Base-by-base conservation (phyloP, 2,113 vertebrate genomes). In the Amblyopsis rosae region DNA sequence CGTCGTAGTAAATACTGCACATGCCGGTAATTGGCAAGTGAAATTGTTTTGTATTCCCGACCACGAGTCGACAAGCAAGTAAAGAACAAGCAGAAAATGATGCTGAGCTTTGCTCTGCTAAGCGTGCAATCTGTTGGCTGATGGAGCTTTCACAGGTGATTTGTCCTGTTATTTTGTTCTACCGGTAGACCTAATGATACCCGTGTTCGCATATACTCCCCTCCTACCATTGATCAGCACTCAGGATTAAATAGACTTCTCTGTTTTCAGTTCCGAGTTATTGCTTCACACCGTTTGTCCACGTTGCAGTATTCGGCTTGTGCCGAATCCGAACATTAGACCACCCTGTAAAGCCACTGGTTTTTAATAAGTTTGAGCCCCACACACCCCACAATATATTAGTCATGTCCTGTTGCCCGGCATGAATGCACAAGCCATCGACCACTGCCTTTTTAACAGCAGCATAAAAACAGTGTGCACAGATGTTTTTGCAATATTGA, bases 101-200 rank as follows among this genome's bases (percentile, higher is more conserved):
- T 47, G 65, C 68, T 82, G 70, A 56, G 72, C 69, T 77, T 80
- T 85, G 85, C 83, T 82, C 75, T 69, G 60, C 88, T 87, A 82
- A 82, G 87, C 86, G 82, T 75, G 73, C 76, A 77, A 78, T 77
- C 70, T 79, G 63, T 9, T 65, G 72, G 55, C 86, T 81, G 79
- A 88, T 79, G 46, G 81, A 86, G 82, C 86, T 84, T 86, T 90
- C 81, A 85, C 26, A 65, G 46, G 81, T 76, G 82, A 90, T 89
- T 90, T 84, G 72, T 80, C 71, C 69, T 55, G 64, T 69, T 19
- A 26, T 41, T 72, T 82, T 84, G 77, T 67, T 72, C 72, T 62
- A 61, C 65, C 41, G 53, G 48, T 58, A 57, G 3, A 73, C 76
- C 67, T 74, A 56, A 72, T 71, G 73, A 59, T 74, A 67, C 13